Evolutionary conservation across 2,888 invertebrate species (phyloP).

Genomic region (Harmothoe impar): DNA sequence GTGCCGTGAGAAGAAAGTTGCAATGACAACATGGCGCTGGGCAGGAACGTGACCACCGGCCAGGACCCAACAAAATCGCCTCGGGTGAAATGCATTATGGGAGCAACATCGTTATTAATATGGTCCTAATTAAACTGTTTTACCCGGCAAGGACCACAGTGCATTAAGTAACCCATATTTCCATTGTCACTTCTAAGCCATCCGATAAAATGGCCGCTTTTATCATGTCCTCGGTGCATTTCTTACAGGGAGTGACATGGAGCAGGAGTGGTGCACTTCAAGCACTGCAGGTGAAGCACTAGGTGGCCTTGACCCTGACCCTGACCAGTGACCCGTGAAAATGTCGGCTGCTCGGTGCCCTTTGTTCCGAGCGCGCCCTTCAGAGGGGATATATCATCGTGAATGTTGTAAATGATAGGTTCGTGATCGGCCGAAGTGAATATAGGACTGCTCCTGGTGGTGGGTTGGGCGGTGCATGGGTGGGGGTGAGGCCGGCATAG

Average conservation of each 20-base stretch:
- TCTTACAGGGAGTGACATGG: conserved; percentile 31
- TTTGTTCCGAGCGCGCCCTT: background rate
- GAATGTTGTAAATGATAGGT: conserved; percentile 37
- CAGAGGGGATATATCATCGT: background rate
- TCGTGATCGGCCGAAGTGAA: background rate
- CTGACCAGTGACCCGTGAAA: conserved; percentile 33
- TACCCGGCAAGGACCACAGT: background rate
- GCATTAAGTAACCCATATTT: background rate
- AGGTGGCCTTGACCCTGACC: conserved; percentile 38
- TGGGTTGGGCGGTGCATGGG: too few species aligned
- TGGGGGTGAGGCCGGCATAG: too few species aligned
- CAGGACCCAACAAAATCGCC: too few species aligned
- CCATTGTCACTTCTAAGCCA: background rate
- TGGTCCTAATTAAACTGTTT: too few species aligned
- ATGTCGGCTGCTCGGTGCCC: conserved; percentile 39
- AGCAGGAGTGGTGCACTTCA: background rate
- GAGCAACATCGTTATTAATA: too few species aligned
- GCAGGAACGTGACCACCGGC: too few species aligned
- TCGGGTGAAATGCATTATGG: too few species aligned
- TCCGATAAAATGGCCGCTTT: background rate
- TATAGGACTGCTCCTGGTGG: background rate
- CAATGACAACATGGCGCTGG: too few species aligned
- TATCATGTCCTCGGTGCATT: background rate
- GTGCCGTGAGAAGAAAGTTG: too few species aligned
- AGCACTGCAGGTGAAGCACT: background rate